These are phyloP conservation scores for Gnathonemus echidnorhynchus DNA, from an alignment of 2,113 vertebrate species.

Conservation along the genomic window DNA sequence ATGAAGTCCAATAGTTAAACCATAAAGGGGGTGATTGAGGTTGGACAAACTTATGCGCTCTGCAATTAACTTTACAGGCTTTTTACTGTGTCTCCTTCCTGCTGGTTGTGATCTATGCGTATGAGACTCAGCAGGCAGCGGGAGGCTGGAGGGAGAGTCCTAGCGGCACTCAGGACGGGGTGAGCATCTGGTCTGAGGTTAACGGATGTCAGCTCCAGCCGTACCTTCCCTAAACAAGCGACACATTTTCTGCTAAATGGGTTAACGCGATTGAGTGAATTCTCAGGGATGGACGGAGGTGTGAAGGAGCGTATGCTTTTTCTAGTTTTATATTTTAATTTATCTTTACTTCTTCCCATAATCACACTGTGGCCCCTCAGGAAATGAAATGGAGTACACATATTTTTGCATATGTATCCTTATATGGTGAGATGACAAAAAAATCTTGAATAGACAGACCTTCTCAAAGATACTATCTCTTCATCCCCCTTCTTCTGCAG, in stretches of 20 bases:
- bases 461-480: too few relatives aligned
- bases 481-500: slow-evolving; percentile 24
- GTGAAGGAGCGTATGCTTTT: not conserved
- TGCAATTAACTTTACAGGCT: slow-evolving; percentile 44
- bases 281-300: not conserved
- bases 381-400: not conserved
- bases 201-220: not conserved
- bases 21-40: not conserved
- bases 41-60: not conserved
- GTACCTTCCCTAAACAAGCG: not conserved
- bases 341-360: not conserved
- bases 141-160: slow-evolving; percentile 51
- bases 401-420: not conserved
- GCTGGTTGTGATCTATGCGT: slow-evolving; percentile 60
- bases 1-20: not conserved
- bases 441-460: not conserved
- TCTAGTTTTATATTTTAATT: not conserved
- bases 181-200: slow-evolving; percentile 20
- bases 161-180: slow-evolving; percentile 33
- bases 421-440: not conserved
- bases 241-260: not conserved
- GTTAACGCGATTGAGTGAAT: not conserved
- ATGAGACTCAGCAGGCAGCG: slow-evolving; percentile 46
- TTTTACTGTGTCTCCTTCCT: slow-evolving; percentile 61
- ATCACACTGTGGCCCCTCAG: not conserved